phyloP scores from a whole-genome alignment of 2,888 invertebrate species.

The Boloria euphrosyne region DNA sequence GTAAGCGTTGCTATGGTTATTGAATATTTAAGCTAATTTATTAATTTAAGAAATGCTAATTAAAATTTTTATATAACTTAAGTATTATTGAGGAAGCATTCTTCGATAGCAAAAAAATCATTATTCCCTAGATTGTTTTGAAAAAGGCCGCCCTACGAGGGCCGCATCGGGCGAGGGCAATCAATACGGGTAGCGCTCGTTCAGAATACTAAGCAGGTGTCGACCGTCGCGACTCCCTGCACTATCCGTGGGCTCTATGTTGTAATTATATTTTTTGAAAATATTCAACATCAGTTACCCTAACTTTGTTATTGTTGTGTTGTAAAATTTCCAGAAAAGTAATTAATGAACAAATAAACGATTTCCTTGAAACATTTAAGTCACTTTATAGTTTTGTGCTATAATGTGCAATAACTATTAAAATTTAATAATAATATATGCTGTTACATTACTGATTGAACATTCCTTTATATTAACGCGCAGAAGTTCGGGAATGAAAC shows the following conservation, averaged over 20 bases:
- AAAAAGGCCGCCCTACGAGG: conserved; percentile 68
- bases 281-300: conserved; percentile 15
- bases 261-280: conserved; percentile 41
- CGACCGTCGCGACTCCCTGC: conserved; percentile 40
- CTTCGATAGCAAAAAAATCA: conserved; percentile 53
- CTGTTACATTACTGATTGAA: not conserved
- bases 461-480: not conserved
- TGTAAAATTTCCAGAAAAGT: not conserved
- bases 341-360: too few relatives aligned
- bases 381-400: not conserved
- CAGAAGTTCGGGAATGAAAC: conserved; percentile 21
- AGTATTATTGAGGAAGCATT: conserved; percentile 15
- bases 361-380: too few relatives aligned
- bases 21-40: not conserved
- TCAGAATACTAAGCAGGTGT: conserved; percentile 82
- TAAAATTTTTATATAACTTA: conserved; percentile 6
- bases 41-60: conserved; percentile 1
- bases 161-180: conserved; percentile 69
- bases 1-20: not conserved
- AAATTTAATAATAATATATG: not conserved
- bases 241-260: conserved; percentile 35
- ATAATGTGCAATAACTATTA: not conserved
- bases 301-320: not conserved
- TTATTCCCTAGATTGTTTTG: conserved; percentile 75
- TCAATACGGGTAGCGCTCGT: conserved; percentile 85